Conservation (phyloP, 2,888 invertebrate species). For the Chloromyia formosa region DNA sequence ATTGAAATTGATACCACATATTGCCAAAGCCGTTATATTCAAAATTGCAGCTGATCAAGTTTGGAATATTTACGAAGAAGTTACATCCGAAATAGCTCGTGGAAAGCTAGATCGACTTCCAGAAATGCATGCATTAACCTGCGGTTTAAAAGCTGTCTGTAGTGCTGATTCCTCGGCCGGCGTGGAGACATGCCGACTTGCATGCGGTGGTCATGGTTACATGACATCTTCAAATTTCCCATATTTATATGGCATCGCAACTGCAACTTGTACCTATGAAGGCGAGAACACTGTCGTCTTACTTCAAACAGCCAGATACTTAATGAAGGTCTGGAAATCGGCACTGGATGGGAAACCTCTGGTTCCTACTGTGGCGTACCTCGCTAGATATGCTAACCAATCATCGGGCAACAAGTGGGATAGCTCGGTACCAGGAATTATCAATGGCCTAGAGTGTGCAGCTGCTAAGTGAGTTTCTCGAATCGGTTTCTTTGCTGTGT, state of each 20-base stretch:
- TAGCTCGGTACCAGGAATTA: constrained; percentile 61
- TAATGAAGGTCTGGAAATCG: constrained; percentile 82
- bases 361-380: constrained; percentile 78
- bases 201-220: constrained; percentile 97
- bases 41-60: constrained; percentile 78
- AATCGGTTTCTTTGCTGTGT: too few species aligned
- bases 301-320: constrained; percentile 87
- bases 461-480: constrained; percentile 65
- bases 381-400: constrained; percentile 59
- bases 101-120: constrained; percentile 85
- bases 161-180: constrained; percentile 78
- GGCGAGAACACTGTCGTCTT: constrained; percentile 95
- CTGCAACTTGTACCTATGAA: constrained; percentile 93
- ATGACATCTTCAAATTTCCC: constrained; percentile 89
- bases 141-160: constrained; percentile 90
- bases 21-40: constrained; percentile 84
- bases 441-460: constrained; percentile 65
- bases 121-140: constrained; percentile 86
- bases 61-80: constrained; percentile 87
- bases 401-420: constrained; percentile 57
- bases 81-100: constrained; percentile 80
- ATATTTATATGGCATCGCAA: constrained; percentile 81
- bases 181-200: constrained; percentile 85
- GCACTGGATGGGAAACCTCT: constrained; percentile 69
- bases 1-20: constrained; percentile 85